phyloP scores from a whole-genome alignment of 2,888 invertebrate genomes.

The Drosophila nr. perissopoda region DNA sequence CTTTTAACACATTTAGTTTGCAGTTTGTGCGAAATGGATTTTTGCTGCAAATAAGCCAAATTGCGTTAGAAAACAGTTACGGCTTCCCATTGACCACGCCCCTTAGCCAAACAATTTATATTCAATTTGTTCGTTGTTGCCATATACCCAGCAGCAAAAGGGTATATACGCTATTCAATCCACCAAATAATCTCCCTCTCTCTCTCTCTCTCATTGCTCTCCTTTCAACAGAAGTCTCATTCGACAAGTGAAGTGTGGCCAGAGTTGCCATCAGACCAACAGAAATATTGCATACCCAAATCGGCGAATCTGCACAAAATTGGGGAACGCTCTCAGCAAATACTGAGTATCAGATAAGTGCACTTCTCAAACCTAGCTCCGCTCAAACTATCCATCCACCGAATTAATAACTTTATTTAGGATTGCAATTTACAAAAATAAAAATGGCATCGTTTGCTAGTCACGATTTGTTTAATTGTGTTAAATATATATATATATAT shows the following conservation, averaged over 20 bases:
- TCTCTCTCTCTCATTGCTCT: too few species aligned
- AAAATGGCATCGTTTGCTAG: not conserved
- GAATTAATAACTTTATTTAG: not conserved
- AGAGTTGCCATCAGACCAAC: not conserved
- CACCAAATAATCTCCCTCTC: not conserved
- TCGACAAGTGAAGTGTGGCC: not conserved
- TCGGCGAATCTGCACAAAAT: not conserved
- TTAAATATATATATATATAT: not conserved
- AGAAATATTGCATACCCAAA: not conserved
- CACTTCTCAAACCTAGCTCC: not conserved
- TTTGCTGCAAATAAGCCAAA: conserved; percentile 49
- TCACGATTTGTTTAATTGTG: not conserved
- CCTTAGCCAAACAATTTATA: conserved; percentile 7
- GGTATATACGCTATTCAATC: not conserved
- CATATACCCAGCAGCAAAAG: not conserved
- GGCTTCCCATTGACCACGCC: conserved; percentile 11
- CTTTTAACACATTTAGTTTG: conserved; percentile 44
- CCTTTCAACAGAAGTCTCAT: not conserved
- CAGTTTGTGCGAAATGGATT: conserved; percentile 40
- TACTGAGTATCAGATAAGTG: not conserved
- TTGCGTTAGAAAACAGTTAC: conserved; percentile 38
- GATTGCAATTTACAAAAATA: not conserved
- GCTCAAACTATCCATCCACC: not conserved
- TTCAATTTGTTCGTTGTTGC: conserved; percentile 36
- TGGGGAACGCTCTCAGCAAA: not conserved